phyloP scores from a whole-genome alignment of 2,113 vertebrate species.

The Crypturellus undulatus region DNA sequence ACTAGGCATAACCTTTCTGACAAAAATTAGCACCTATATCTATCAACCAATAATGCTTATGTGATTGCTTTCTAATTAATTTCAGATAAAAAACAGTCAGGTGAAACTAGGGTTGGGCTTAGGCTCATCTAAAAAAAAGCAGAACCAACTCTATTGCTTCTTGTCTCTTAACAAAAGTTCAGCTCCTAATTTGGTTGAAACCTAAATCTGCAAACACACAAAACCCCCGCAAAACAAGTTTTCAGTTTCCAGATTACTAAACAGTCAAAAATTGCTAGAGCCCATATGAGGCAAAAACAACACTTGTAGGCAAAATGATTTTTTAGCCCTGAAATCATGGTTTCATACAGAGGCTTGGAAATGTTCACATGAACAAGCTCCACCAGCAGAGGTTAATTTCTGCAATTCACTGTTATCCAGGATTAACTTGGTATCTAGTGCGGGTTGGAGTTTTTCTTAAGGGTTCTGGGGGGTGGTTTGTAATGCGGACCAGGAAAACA shows the following conservation, averaged over 20 bases:
- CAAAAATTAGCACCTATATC: neutral
- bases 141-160: neutral
- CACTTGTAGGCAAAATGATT: neutral
- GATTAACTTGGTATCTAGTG: neutral
- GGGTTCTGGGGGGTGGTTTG: neutral
- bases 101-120: neutral
- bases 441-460: neutral
- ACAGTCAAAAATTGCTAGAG: neutral
- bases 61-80: neutral
- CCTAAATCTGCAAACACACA: accelerated
- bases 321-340: neutral
- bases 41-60: neutral
- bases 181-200: neutral
- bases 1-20: neutral
- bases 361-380: accelerated
- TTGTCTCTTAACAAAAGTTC: accelerated
- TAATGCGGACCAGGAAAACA: neutral
- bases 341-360: neutral
- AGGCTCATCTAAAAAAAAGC: neutral
- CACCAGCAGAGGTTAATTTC: neutral
- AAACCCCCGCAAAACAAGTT: accelerated
- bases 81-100: neutral
- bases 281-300: neutral
- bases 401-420: accelerated
- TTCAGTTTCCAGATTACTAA: neutral